Evolutionary conservation across 2,888 invertebrate species (phyloP).

Genomic region (Alloplasta piceator): DNA sequence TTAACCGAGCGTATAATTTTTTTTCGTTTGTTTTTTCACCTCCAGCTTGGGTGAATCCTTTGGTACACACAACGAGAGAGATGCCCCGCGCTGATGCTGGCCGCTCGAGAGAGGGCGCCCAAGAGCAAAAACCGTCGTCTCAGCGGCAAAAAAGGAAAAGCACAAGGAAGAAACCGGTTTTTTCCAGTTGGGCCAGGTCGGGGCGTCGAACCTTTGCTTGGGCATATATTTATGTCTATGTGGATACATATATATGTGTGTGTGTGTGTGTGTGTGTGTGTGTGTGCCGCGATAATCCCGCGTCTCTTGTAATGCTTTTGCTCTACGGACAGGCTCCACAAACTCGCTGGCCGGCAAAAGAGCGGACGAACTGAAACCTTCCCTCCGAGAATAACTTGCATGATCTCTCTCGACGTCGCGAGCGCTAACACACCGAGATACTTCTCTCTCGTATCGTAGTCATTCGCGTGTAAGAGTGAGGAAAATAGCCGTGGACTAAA

Average conservation of each 20-base stretch:
- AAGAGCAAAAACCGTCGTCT: constrained; percentile 79
- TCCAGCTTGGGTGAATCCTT: constrained; percentile 50
- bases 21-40: constrained; percentile 42
- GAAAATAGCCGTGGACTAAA: constrained; percentile 39
- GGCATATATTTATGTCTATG: constrained; percentile 17
- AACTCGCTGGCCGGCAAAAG: constrained; percentile 58
- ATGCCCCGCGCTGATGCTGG: constrained; percentile 16
- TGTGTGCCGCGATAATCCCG: constrained; percentile 33
- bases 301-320: constrained; percentile 20
- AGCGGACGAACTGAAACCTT: constrained; percentile 69
- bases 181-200: constrained; percentile 84
- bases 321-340: constrained; percentile 39
- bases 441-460: constrained; percentile 45
- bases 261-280: constrained; percentile 29
- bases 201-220: constrained; percentile 82
- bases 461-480: constrained; percentile 48
- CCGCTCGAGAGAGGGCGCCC: constrained; percentile 49
- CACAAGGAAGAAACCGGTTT: constrained; percentile 83
- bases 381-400: constrained; percentile 83
- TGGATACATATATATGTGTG: constrained; percentile 5
- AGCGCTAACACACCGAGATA: constrained; percentile 32
- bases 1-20: neutral
- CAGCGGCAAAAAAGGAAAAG: constrained; percentile 67
- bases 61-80: constrained; percentile 44
- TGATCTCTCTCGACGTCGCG: constrained; percentile 67